A percentile compares a stretch with the other conserved stretches of the same genome.
phyloP scores from a whole-genome alignment of 2,888 invertebrate species.

The Elysia crispata region DNA sequence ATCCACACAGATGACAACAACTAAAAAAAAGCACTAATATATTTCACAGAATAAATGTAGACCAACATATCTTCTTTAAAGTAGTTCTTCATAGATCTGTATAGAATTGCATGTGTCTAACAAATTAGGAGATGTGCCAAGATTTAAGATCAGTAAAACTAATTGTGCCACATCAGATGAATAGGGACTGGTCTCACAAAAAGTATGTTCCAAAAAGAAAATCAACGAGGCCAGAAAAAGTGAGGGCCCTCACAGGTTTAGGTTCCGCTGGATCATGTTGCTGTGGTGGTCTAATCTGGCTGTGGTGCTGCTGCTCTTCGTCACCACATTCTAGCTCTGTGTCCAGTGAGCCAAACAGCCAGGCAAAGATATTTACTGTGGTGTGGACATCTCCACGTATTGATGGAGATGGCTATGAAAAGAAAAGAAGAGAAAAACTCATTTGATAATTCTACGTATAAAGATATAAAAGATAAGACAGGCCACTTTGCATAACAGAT shows the following conservation, averaged over 20 bases:
- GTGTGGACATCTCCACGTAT: conserved; percentile 43
- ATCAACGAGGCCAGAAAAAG: too few relatives aligned
- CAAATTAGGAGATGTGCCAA: too few relatives aligned
- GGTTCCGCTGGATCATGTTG: conserved; percentile 39
- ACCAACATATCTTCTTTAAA: too few relatives aligned
- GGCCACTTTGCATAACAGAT: background rate
- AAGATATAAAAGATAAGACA: background rate
- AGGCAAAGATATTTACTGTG: conserved; percentile 48
- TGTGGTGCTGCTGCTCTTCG: conserved; percentile 26
- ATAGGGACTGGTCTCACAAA: too few relatives aligned
- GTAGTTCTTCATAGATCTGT: too few relatives aligned
- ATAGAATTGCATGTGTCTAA: too few relatives aligned
- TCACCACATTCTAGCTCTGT: conserved; percentile 46
- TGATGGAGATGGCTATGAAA: conserved; percentile 41
- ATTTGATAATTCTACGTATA: background rate
- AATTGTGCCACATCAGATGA: too few relatives aligned
- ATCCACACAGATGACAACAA: too few relatives aligned
- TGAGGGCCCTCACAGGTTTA: conserved; percentile 47
- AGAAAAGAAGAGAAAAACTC: background rate
- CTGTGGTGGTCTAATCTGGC: conserved; percentile 6
- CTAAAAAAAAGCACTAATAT: too few relatives aligned
- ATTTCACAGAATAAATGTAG: too few relatives aligned
- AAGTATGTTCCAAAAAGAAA: too few relatives aligned
- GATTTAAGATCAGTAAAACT: too few relatives aligned
- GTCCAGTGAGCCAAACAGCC: conserved; percentile 53